Evolutionary conservation across 2,888 invertebrate genomes (phyloP).

Genomic region (Melinopterus prodromus): DNA sequence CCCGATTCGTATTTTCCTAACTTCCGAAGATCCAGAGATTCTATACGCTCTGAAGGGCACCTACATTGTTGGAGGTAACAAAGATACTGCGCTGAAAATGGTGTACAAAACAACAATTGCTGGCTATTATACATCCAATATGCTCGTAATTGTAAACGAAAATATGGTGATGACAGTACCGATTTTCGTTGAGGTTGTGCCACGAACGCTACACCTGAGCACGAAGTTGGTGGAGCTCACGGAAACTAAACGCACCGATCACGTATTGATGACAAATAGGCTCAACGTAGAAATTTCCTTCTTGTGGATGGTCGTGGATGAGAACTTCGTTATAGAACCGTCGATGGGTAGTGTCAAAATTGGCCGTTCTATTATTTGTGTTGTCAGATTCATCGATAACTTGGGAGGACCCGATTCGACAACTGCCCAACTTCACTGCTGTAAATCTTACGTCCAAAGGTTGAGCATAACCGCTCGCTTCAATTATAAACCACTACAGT

Average conservation of each 20-base stretch:
- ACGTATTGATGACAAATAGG: slow-evolving; percentile 7
- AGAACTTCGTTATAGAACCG: slow-evolving; percentile 12
- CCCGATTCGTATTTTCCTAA: slow-evolving; percentile 6
- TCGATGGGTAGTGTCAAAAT: background rate
- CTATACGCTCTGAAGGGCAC: background rate
- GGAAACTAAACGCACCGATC: background rate
- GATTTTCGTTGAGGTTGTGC: background rate
- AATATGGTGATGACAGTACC: background rate
- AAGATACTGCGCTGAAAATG: background rate
- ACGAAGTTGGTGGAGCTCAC: background rate
- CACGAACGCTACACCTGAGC: background rate
- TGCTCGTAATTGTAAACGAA: background rate
- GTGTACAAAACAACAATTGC: background rate
- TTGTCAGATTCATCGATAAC: slow-evolving; percentile 1
- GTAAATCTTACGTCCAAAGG: background rate
- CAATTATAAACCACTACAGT: background rate
- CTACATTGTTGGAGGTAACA: background rate
- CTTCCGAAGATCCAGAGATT: background rate
- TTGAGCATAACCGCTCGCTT: background rate
- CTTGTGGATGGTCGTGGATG: background rate
- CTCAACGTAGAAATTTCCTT: slow-evolving; percentile 10
- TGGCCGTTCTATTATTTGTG: background rate
- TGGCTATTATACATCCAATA: background rate
- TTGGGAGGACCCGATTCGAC: background rate
- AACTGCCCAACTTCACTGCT: background rate